Evolutionary conservation across 1,140 invertebrate species (phyloP).

Genomic region (Trachelipus rathkii): DNA sequence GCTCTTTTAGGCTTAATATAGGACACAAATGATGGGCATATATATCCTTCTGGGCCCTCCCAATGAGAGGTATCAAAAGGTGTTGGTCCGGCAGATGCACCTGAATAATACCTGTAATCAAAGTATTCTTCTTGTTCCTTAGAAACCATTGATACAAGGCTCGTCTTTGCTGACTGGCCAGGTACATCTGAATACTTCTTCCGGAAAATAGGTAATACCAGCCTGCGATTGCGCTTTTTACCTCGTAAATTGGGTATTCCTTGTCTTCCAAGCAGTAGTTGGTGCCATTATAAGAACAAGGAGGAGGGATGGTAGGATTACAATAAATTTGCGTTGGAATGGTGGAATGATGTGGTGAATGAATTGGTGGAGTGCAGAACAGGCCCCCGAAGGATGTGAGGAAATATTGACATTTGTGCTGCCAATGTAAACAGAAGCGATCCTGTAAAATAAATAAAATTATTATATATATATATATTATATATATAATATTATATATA

Average conservation of each 20-base stretch:
- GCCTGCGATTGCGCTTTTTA: slow-evolving; percentile 42
- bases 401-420: not conserved
- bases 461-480: too few species aligned
- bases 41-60: slow-evolving; percentile 47
- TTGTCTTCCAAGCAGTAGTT: slow-evolving; percentile 41
- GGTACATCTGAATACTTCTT: slow-evolving; percentile 46
- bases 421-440: not conserved
- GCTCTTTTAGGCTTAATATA: slow-evolving; percentile 43
- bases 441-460: not conserved
- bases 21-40: slow-evolving; percentile 43
- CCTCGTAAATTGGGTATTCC: slow-evolving; percentile 45
- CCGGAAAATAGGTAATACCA: slow-evolving; percentile 38
- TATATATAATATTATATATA: too few species aligned
- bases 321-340: slow-evolving; percentile 39
- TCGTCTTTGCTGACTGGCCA: slow-evolving; percentile 44
- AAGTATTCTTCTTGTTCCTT: slow-evolving; percentile 30
- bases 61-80: slow-evolving; percentile 38
- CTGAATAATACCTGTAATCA: slow-evolving; percentile 27
- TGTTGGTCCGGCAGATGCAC: slow-evolving; percentile 40
- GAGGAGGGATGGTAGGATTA: slow-evolving; percentile 44
- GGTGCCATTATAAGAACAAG: slow-evolving; percentile 42
- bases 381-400: not conserved
- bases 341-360: not conserved
- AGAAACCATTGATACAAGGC: slow-evolving; percentile 42
- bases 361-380: not conserved